Base-by-base conservation (phyloP, 53 echinoderm and acorn worm genomes). In the Glandiceps talaboti region DNA sequence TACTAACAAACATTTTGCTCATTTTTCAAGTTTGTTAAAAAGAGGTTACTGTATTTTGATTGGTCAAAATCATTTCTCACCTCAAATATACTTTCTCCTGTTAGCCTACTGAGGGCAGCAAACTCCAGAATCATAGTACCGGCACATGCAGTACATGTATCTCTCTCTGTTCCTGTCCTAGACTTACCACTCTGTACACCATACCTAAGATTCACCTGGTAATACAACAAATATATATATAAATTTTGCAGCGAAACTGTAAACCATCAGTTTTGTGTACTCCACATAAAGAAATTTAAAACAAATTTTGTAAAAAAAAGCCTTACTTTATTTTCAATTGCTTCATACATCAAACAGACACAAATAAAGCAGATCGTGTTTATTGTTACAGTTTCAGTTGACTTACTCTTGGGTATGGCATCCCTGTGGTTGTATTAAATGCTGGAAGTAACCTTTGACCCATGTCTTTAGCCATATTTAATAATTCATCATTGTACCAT, bases 81-180 rank as follows among this genome's bases (percentile, higher is more conserved):
- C 99, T 99, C 97, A 94, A 94, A 99, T 77, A 99, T 91, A 1
- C 91, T 83, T 31, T 93, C 93, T 0, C 99, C 99, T 14, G 99
- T 91, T 77, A 99, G 86, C 29, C 99, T 91, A 76, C 99, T 99
- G 30, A 99, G 85, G 64, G 99, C 91, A 76, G 99, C 91, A 86
- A 99, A 99, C 77, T 99, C 99, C 27, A 99, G 80, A 26, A 99
- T 82, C 88, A 99, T 94, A 75, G 99, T 94, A 0, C 99, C 99
- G 28, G 99, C 99, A 86, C 93, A 99, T 10, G 99, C 99, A 30
- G 99, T 99, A 75, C 99, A 99, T 0, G 99, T 99, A 30, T 94
- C 99, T 30, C 86, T 88, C 78, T 99, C 99, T 31, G 31, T 78
- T 26, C 79, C 79, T 30, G 84, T 79, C 14, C 99, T 79, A 1